Percentiles rank a stretch among this genome's conserved stretches.
These are phyloP conservation scores for Channa argus DNA, from an alignment of 2,113 vertebrate species.

Conservation along the genomic window DNA sequence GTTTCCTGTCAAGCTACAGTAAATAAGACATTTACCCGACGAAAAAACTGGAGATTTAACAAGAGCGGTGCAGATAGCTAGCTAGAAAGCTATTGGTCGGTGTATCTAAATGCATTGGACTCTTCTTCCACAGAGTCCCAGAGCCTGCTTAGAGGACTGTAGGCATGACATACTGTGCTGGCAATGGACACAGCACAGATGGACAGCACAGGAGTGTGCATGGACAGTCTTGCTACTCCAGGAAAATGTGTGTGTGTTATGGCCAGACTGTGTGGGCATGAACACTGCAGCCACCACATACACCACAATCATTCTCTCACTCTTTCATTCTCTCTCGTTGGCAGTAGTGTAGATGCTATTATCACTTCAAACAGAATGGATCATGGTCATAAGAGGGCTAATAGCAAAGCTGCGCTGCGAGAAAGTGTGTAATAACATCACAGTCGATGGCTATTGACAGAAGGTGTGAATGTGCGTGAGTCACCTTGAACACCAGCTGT, in stretches of 20 bases:
- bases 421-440: conserved; percentile 75
- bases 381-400: conserved; percentile 75
- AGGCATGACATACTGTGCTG: conserved; percentile 54
- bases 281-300: conserved; percentile 51
- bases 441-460: conserved; percentile 77
- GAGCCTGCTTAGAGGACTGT: conserved; percentile 46
- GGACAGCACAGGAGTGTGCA: conserved; percentile 66
- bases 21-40: conserved; percentile 9
- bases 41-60: background rate
- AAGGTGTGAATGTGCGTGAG: conserved; percentile 58
- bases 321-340: conserved; percentile 63
- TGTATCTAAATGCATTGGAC: background rate
- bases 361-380: conserved; percentile 80
- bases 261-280: conserved; percentile 59
- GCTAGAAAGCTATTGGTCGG: conserved; percentile 2
- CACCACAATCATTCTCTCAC: conserved; percentile 59
- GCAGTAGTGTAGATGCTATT: conserved; percentile 68
- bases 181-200: conserved; percentile 72
- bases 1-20: conserved; percentile 14
- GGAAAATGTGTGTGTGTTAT: conserved; percentile 46
- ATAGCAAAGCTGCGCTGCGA: conserved; percentile 62
- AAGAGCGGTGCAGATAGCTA: background rate
- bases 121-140: conserved; percentile 13
- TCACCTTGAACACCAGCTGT: conserved; percentile 72
- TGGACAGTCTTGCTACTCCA: conserved; percentile 49